Conservation (phyloP, 2,888 invertebrate species). For the Philereme vetulata region DNA sequence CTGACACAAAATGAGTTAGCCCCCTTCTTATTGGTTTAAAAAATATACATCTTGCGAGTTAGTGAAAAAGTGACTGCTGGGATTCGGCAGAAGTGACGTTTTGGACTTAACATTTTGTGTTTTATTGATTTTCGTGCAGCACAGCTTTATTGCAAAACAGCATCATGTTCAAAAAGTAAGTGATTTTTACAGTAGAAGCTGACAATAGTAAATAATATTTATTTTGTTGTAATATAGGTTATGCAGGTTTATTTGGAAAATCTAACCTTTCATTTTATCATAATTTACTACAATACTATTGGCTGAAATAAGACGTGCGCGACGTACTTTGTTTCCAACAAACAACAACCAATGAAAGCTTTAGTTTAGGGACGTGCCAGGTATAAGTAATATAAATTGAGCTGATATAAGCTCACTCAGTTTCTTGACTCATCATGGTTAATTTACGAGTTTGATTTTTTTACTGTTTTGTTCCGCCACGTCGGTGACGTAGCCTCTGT, state of each 20-base stretch:
- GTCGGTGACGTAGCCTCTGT: too few relatives aligned
- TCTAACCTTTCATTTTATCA: neutral
- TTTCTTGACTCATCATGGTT: too few relatives aligned
- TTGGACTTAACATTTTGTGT: conserved; percentile 12
- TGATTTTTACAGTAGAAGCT: conserved; percentile 34
- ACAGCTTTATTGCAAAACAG: conserved; percentile 15
- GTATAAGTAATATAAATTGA: too few relatives aligned
- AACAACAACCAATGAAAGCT: neutral
- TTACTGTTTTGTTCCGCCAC: too few relatives aligned
- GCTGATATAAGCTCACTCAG: too few relatives aligned
- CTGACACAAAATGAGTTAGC: neutral
- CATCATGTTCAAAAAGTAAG: conserved; percentile 81
- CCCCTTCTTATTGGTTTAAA: conserved; percentile 9
- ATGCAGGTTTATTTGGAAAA: conserved; percentile 9
- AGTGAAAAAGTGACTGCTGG: conserved; percentile 1
- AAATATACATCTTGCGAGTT: too few relatives aligned
- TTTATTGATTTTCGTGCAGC: conserved; percentile 15
- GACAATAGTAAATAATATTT: neutral
- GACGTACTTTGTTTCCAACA: neutral
- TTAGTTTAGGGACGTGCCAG: conserved; percentile 5
- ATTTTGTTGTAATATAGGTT: conserved; percentile 21
- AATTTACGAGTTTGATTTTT: too few relatives aligned
- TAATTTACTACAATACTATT: conserved; percentile 10
- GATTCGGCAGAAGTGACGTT: neutral
- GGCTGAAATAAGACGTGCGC: conserved; percentile 9